Evolutionary conservation across 2,888 invertebrate genomes (phyloP).

Genomic region (Tromatobia lineatoria): DNA sequence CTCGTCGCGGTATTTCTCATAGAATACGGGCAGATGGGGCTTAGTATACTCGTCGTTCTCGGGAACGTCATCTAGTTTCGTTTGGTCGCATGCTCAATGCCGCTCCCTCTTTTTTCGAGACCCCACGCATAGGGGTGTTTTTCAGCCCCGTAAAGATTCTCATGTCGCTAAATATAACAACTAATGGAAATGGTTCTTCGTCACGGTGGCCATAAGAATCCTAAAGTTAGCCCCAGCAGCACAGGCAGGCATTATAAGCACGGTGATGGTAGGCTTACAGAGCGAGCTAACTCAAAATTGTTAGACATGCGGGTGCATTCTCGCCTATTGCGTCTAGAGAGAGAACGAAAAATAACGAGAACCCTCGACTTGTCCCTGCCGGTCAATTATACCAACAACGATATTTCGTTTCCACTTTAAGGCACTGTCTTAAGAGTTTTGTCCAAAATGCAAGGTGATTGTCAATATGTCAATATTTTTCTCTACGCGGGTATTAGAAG

Average conservation of each 20-base stretch:
- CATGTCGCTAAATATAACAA: slow-evolving; percentile 77
- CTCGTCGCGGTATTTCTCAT: slow-evolving; percentile 74
- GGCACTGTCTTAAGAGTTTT: no score
- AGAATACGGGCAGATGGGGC: slow-evolving; percentile 78
- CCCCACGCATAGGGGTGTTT: slow-evolving; percentile 74
- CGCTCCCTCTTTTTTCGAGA: slow-evolving; percentile 26
- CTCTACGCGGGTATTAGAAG: no score
- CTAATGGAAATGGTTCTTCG: slow-evolving; percentile 64
- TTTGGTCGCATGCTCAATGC: slow-evolving; percentile 41
- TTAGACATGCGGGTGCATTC: slow-evolving; percentile 75
- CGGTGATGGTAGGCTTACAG: slow-evolving; percentile 1
- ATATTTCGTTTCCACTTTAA: not conserved
- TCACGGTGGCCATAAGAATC: slow-evolving; percentile 13
- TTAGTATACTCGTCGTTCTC: slow-evolving; percentile 41
- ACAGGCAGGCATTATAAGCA: slow-evolving; percentile 1
- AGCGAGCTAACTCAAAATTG: slow-evolving; percentile 26
- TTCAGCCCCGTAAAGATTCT: slow-evolving; percentile 80
- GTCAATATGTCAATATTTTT: no score
- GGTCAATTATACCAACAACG: not conserved
- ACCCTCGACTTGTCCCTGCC: not conserved
- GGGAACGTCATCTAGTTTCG: not conserved
- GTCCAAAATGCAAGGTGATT: no score
- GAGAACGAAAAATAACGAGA: no score
- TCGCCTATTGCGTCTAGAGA: slow-evolving; percentile 32
- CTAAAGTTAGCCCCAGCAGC: slow-evolving; percentile 1